Evolutionary conservation across 1,140 invertebrate genomes (phyloP), one percentile per base, ranked within the genome.

Genomic region (Drosophila punjabiensis): DNA sequence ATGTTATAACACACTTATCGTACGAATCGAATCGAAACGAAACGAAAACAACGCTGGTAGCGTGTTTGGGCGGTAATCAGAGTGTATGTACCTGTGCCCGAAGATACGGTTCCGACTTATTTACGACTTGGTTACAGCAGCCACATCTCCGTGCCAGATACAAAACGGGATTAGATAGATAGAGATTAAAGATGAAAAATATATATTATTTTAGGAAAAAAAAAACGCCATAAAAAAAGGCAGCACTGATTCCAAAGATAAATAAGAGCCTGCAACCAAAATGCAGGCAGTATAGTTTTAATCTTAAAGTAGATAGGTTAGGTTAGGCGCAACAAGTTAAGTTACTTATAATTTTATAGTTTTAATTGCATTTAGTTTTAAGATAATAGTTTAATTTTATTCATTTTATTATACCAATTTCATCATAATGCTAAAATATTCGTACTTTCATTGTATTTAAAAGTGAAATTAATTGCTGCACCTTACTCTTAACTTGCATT

Each of bases 1-100:
- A 60, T 77, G 75, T 76, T 76, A 60, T 76, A 65, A 76, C 73
- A 76, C 68, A 77, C 75, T 77, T 77, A 77, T 76, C 75, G 55
- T 45, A 59, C 45, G 73, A 77, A 77, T 78, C 50, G 74, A 77
- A 77, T 56, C 20, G 53, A 56, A 56, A 24, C 18, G 33, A 37
- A 37, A 37, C 20, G 48, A 50, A 65, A 41, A 77, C 65, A 68
- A 56, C 37, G 43, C 48, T 18, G 52, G 52, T 58, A 68, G 48
- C 63, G 37, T 55, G 63, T 71, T 50, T 56, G 33, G 4, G 28
- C 9, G 52, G 66, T 71, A 52, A 73, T 73, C 70, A 60, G 41
- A 60, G 45, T 67, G 53, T 37, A 10, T 56, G 55, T 35, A 60
- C 70, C 45, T 32, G 55, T 30, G 60, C 70, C 45, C n/a, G 18